Conservation (phyloP, 2,113 vertebrate genomes). For the Oncorhynchus nerka region DNA sequence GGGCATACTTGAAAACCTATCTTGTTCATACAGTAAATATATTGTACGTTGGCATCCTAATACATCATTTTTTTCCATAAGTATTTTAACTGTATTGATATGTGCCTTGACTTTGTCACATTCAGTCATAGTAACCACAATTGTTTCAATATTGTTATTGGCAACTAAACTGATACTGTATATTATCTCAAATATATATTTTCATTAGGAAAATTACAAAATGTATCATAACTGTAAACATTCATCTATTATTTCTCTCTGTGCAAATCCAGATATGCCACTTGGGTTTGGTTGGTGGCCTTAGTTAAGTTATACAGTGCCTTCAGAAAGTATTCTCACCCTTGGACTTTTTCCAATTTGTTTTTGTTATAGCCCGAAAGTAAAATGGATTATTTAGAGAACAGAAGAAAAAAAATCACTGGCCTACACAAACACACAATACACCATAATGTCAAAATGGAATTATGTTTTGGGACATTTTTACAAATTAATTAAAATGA, state of each 20-base stretch:
- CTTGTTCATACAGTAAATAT: constrained; percentile 7
- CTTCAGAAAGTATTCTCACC: no score
- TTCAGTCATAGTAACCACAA: constrained; percentile 25
- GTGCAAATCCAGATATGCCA: constrained; percentile 24
- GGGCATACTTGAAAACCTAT: not conserved
- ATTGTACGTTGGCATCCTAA: not conserved
- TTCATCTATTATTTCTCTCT: constrained; percentile 22
- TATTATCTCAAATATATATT: constrained; percentile 55
- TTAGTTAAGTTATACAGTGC: not conserved
- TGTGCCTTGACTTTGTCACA: constrained; percentile 33
- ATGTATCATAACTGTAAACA: constrained; percentile 60
- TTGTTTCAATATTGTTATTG: constrained; percentile 33
- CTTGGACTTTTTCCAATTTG: no score
- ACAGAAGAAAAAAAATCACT: no score
- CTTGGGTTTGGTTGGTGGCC: constrained; percentile 4
- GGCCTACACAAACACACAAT: no score
- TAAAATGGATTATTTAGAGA: no score
- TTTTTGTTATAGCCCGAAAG: no score
- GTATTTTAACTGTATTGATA: not conserved
- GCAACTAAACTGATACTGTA: not conserved
- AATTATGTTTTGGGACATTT: no score
- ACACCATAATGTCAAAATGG: no score
- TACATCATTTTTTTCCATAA: not conserved
- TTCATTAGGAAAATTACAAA: constrained; percentile 46
- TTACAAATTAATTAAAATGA: no score